These are phyloP conservation scores for Phytoseiulus persimilis DNA, from an alignment of 2,888 invertebrate species.

Conservation along the genomic window DNA sequence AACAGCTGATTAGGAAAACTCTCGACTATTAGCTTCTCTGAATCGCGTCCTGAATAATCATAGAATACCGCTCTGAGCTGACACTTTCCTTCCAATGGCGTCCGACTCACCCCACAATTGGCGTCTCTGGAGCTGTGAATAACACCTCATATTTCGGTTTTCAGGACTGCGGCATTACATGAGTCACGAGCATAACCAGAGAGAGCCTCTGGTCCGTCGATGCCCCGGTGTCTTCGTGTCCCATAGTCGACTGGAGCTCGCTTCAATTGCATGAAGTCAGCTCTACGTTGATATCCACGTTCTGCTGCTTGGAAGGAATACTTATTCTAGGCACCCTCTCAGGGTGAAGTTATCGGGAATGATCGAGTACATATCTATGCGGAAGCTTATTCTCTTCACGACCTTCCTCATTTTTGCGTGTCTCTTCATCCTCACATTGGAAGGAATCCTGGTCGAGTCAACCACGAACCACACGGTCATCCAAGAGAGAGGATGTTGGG, in stretches of 20 bases:
- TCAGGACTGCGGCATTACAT: neutral
- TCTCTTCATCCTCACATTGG: slow-evolving; percentile 41
- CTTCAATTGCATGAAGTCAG: neutral
- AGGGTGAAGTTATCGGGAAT: neutral
- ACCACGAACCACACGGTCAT: slow-evolving; percentile 39
- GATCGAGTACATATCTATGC: slow-evolving; percentile 41
- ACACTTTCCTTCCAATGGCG: no score
- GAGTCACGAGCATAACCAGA: neutral
- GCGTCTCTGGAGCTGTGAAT: neutral
- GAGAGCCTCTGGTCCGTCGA: neutral
- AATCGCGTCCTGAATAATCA: no score
- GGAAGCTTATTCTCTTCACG: slow-evolving; percentile 41
- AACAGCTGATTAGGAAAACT: no score
- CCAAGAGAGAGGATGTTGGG: slow-evolving; percentile 43
- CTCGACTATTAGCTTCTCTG: no score
- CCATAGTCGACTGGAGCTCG: neutral
- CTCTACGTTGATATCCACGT: neutral
- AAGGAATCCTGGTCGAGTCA: slow-evolving; percentile 41
- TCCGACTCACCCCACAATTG: no score
- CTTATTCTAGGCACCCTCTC: neutral
- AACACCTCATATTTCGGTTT: neutral
- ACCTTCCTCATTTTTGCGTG: slow-evolving; percentile 41
- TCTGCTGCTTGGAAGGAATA: neutral
- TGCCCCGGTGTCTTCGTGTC: neutral
- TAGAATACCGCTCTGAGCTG: no score